Percentiles rank a stretch among this genome's conserved stretches.
Conservation (phyloP, 2,888 invertebrate genomes). For the Nasonovia ribisnigri region DNA sequence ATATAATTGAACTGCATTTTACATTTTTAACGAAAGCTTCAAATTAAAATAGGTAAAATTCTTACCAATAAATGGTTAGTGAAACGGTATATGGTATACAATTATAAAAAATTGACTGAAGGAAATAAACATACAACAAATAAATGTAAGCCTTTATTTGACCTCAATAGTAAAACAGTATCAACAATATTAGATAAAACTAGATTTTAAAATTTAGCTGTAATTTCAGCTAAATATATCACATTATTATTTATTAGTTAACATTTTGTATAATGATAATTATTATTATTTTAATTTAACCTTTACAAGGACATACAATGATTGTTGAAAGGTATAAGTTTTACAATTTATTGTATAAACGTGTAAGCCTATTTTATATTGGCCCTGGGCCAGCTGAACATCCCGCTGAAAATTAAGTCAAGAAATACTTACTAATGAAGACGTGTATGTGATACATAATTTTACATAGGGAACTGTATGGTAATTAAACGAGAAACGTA, state of each 20-base stretch:
- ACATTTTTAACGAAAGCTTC: too few relatives aligned
- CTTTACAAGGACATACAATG: not conserved
- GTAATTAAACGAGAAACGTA: not conserved
- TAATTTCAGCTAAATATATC: not conserved
- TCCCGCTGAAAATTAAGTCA: not conserved
- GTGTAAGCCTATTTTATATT: not conserved
- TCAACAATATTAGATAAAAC: too few relatives aligned
- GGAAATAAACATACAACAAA: too few relatives aligned
- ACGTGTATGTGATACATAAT: not conserved
- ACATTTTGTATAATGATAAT: too few relatives aligned
- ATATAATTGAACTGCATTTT: too few relatives aligned
- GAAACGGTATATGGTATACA: too few relatives aligned
- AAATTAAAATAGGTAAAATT: too few relatives aligned
- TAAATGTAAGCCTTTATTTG: too few relatives aligned
- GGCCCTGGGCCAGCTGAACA: not conserved
- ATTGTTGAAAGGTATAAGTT: not conserved
- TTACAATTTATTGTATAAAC: not conserved
- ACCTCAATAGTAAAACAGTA: too few relatives aligned
- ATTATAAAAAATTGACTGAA: too few relatives aligned
- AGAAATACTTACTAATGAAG: constrained; percentile 8
- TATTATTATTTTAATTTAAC: not conserved
- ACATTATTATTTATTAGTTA: not conserved
- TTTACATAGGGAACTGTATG: not conserved
- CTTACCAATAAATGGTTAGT: too few relatives aligned
- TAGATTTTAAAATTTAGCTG: not conserved